Conservation (phyloP, 2,888 invertebrate species). For the Chironomus tentans region DNA sequence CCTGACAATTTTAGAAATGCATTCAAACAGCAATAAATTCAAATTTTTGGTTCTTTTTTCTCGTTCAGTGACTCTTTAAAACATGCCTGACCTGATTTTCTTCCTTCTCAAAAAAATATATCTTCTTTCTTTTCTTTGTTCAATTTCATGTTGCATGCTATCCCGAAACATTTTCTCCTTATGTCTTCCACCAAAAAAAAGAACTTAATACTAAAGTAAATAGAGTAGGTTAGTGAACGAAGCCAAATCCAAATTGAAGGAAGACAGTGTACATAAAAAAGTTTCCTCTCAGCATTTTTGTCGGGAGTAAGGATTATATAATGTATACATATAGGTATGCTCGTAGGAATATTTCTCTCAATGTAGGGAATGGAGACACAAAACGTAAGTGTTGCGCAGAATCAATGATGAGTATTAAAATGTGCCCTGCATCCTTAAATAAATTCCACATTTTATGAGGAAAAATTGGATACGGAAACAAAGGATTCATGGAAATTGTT, state of each 20-base stretch:
- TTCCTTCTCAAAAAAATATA: not conserved
- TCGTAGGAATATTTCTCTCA: not conserved
- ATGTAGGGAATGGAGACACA: not conserved
- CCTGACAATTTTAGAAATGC: no score
- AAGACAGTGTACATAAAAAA: not conserved
- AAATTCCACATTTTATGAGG: not conserved
- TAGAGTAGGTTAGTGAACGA: constrained; percentile 7
- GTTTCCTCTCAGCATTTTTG: not conserved
- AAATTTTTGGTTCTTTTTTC: no score
- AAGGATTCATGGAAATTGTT: not conserved
- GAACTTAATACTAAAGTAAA: no score
- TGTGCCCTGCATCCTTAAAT: not conserved
- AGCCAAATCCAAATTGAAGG: not conserved
- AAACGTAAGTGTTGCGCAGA: not conserved
- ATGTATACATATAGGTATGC: not conserved
- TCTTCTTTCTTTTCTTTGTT: not conserved
- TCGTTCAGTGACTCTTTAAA: not conserved
- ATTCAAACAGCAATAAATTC: no score
- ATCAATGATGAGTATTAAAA: constrained; percentile 1
- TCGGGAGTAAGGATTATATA: not conserved
- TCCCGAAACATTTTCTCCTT: no score
- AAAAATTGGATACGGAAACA: not conserved
- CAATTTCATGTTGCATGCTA: no score
- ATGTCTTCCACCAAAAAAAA: no score
- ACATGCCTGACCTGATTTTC: not conserved